Percentiles rank a stretch among this genome's conserved stretches.
These are phyloP conservation scores for Callipepla californica DNA, from an alignment of 2,113 vertebrate genomes.

Conservation along the genomic window DNA sequence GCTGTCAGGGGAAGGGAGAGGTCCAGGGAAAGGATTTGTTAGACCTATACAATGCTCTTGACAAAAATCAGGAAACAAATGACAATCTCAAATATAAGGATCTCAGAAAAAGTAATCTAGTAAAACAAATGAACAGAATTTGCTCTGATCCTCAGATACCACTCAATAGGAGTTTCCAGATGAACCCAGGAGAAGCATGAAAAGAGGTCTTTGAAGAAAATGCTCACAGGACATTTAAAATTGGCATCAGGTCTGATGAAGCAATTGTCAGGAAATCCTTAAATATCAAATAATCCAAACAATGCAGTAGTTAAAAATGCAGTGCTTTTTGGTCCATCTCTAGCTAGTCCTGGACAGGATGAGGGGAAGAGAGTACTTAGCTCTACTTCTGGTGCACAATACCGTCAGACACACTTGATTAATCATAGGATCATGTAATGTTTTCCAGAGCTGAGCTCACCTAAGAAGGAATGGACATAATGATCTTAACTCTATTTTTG, in stretches of 20 bases:
- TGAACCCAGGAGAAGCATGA: neutral
- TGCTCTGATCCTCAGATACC: neutral
- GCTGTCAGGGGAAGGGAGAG: neutral
- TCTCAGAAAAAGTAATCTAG: rapidly evolving
- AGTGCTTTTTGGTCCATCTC: neutral
- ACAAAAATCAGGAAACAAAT: neutral
- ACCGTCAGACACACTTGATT: neutral
- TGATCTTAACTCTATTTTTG: neutral
- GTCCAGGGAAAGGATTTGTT: neutral
- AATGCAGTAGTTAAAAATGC: neutral
- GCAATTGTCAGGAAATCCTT: neutral
- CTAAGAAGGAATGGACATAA: neutral
- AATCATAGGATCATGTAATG: neutral
- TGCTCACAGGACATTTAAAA: neutral
- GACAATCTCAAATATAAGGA: neutral
- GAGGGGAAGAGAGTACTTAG: neutral
- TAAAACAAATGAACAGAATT: neutral
- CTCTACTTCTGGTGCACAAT: neutral
- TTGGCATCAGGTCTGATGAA: neutral
- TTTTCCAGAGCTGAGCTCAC: neutral
- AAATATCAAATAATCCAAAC: neutral
- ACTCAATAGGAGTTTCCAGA: neutral
- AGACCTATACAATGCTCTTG: neutral
- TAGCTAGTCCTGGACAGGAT: neutral
- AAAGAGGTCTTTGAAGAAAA: neutral